A percentile compares a stretch with the other conserved stretches of the same genome.
phyloP scores from a whole-genome alignment of 1,140 invertebrate species.

The Steinernema feltiae region DNA sequence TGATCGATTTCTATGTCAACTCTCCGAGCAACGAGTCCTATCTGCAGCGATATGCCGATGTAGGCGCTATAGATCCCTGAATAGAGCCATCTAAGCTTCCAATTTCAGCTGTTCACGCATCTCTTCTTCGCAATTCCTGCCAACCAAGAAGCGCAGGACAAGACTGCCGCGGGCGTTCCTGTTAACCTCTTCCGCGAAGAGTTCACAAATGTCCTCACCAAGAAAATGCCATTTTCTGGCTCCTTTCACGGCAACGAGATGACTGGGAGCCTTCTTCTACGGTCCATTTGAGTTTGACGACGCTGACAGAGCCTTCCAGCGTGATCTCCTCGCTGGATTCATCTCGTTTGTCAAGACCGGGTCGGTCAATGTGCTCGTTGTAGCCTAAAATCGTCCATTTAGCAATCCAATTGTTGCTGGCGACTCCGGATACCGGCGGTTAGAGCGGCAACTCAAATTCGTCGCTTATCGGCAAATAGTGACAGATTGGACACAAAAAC shows the following conservation, averaged over 20 bases:
- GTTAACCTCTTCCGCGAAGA: neutral
- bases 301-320: neutral
- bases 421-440: too few relatives aligned
- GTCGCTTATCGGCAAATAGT: too few relatives aligned
- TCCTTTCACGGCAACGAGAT: constrained; percentile 3
- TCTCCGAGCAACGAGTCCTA: neutral
- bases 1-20: neutral
- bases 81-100: too few relatives aligned
- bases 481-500: too few relatives aligned
- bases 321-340: neutral
- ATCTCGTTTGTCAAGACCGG: neutral
- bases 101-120: neutral
- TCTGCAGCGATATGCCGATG: neutral
- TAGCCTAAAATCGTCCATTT: neutral
- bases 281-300: neutral
- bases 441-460: too few relatives aligned
- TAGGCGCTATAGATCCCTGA: neutral
- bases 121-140: neutral
- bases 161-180: neutral
- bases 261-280: neutral
- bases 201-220: neutral
- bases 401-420: neutral
- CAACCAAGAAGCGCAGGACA: neutral
- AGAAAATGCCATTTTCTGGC: neutral
- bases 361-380: neutral